phyloP scores from a whole-genome alignment of 2,113 vertebrate species.

The Bungarus multicinctus region DNA sequence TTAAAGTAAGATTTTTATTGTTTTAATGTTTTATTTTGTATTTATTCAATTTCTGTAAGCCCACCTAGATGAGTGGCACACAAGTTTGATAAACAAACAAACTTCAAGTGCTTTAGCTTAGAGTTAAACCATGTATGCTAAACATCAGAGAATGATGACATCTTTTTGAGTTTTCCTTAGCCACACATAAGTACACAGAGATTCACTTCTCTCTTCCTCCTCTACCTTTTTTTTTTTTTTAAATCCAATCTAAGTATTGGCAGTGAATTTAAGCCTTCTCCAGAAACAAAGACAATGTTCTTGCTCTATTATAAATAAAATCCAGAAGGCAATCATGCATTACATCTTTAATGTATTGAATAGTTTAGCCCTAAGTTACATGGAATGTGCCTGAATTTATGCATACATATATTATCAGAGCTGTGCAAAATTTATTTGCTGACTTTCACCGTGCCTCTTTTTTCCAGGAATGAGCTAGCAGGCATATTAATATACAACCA shows the following conservation, averaged over 20 bases:
- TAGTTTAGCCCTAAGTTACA: not conserved
- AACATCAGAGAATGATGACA: not conserved
- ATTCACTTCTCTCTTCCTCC: not conserved
- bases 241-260: not conserved
- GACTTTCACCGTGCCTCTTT: not conserved
- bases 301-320: not conserved
- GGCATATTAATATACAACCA: not conserved
- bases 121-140: not conserved
- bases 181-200: not conserved
- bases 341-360: not conserved
- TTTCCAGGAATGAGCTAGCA: not conserved
- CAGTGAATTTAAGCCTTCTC: not conserved
- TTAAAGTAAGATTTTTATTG: not conserved
- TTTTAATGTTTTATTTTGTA: not conserved
- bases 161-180: not conserved
- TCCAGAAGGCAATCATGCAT: not conserved
- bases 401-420: not conserved
- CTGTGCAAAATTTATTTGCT: conserved; percentile 12
- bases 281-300: not conserved
- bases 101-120: not conserved
- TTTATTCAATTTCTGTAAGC: not conserved
- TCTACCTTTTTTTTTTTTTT: not conserved
- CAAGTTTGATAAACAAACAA: not conserved
- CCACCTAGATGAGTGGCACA: not conserved
- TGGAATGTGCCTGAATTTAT: not conserved